Base-by-base conservation (phyloP, 2,113 vertebrate genomes). In the Diphyllodes magnificus region DNA sequence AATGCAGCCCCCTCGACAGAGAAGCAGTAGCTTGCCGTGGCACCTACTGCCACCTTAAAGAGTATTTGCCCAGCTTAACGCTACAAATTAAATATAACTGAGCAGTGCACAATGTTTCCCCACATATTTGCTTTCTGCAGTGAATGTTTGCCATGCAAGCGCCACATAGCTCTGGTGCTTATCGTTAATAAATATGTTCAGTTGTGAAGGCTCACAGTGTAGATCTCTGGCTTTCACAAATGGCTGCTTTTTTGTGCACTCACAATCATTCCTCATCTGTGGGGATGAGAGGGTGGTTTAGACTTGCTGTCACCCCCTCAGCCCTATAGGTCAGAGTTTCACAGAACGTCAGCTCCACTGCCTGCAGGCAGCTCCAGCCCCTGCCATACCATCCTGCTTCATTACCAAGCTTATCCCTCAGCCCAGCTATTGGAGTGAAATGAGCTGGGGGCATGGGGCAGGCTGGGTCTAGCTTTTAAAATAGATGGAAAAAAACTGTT, bases 51-150 rank as follows among this genome's bases (percentile, higher is more conserved):
- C 54, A 44, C 42, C 19, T 56, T 69, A 45, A 82, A 82, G 79
- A 77, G 9, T 77, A 37, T 86, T 94, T 86, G 60, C 51, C 60
- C 44, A 71, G 35, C 60, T 54, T 69, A 76, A 59, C 0, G 0
- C 28, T 50, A 42, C 89, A 87, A 42, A 92, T 93, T 57, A 96
- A 93, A 77, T 31, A 28, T n/a, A 90, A 53, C 63, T 60, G 68
- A 86, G 56, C 1, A 12, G 47, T 2, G 7, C 49, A 77, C 63
- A 50, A 44, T 2, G 3, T 83, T 88, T 88, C 60, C 56, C n/a
- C 24, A 4, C 2, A 0, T 92, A 33, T 88, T 92, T 88, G 76
- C 93, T 81, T 95, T 91, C 45, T 75, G 56, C 57, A 23, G 68
- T 20, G 68, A 83, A 47, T 75, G 82, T 81, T 93, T 95, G 92